Evolutionary conservation across 2,113 vertebrate species (phyloP).

Genomic region (Rhineura floridana): DNA sequence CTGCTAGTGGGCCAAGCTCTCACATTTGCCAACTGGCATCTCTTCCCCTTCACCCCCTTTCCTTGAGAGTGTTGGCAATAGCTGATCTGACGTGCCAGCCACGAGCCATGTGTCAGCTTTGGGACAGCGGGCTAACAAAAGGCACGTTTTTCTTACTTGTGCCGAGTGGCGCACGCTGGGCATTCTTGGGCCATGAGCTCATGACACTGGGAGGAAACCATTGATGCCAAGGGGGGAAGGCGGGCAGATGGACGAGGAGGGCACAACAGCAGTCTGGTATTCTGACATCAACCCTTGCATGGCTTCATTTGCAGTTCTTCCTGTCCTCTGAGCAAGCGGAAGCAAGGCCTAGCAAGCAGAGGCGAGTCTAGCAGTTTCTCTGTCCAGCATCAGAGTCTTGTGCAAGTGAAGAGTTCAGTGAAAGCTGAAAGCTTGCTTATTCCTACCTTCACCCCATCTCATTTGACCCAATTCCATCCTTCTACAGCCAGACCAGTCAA

Average conservation of each 20-base stretch:
- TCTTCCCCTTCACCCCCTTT: neutral
- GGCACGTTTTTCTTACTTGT: slow-evolving; percentile 24
- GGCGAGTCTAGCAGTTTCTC: neutral
- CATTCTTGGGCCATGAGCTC: slow-evolving; percentile 70
- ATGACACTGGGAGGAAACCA: slow-evolving; percentile 36
- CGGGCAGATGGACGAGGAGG: slow-evolving; percentile 27
- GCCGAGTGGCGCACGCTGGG: slow-evolving; percentile 47
- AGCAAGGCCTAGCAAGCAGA: neutral
- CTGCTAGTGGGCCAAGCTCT: neutral
- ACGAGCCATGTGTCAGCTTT: neutral
- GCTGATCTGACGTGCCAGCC: neutral
- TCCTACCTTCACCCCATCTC: neutral
- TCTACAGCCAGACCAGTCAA: too few species aligned
- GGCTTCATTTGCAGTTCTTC: neutral
- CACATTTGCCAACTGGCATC: neutral
- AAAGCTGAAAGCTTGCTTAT: neutral
- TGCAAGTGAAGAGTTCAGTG: neutral
- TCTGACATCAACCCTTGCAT: neutral
- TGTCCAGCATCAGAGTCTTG: neutral
- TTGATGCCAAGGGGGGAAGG: neutral
- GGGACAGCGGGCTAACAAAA: neutral
- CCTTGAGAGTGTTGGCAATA: neutral
- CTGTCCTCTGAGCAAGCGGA: neutral
- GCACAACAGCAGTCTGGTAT: neutral
- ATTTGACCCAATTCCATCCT: neutral